Evolutionary conservation across 2,113 vertebrate species (phyloP).

Genomic region (Edolisoma coerulescens): DNA sequence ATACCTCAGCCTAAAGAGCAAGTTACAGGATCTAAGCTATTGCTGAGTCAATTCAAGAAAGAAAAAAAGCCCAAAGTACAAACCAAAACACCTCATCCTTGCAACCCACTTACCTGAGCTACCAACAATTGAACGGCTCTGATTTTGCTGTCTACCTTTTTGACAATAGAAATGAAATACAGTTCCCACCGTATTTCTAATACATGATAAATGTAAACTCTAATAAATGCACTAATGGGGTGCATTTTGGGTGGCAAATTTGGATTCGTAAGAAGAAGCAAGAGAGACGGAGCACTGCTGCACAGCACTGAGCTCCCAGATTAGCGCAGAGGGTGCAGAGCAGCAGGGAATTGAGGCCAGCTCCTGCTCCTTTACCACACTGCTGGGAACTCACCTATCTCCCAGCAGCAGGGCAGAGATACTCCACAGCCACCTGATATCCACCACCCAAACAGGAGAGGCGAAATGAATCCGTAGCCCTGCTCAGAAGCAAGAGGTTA

Average conservation of each 20-base stretch:
- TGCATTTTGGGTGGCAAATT: background rate
- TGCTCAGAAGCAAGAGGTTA: background rate
- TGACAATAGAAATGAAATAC: background rate
- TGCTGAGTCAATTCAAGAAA: background rate
- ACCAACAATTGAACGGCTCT: background rate
- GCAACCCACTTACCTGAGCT: background rate
- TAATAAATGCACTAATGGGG: background rate
- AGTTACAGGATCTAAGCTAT: background rate
- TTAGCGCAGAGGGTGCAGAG: background rate
- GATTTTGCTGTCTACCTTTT: background rate
- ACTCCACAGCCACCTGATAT: background rate
- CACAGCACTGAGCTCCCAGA: background rate
- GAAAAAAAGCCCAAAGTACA: background rate
- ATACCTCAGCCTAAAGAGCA: background rate
- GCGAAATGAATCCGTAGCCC: background rate
- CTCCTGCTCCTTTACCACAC: background rate
- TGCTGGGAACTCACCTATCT: background rate
- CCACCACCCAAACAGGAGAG: background rate
- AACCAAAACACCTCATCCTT: background rate
- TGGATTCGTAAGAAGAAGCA: background rate
- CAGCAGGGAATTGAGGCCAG: background rate
- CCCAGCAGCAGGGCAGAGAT: background rate
- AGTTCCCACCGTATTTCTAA: too few relatives aligned
- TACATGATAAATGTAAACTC: too few relatives aligned
- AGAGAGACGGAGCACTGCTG: fast-evolving